Percentiles rank a stretch among this genome's conserved stretches.
These are phyloP conservation scores for Cecidostiba fungosa DNA, from an alignment of 2,888 invertebrate genomes.

Conservation along the genomic window DNA sequence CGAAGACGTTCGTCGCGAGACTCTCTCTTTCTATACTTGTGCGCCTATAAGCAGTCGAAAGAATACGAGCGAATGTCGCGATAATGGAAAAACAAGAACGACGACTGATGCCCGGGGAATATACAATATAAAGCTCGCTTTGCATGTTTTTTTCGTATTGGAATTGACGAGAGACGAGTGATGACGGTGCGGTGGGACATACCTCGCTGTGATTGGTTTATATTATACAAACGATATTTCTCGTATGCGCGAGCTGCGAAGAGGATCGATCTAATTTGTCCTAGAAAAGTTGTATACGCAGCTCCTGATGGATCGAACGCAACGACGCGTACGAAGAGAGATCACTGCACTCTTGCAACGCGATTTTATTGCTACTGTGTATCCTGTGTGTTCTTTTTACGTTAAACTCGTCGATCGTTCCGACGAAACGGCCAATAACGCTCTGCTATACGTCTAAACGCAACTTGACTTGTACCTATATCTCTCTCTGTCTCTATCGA, in stretches of 20 bases:
- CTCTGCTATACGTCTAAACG: too few relatives aligned
- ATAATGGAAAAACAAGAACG: conserved; percentile 38
- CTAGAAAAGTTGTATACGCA: conserved; percentile 23
- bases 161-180: too few relatives aligned
- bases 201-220: too few relatives aligned
- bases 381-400: too few relatives aligned
- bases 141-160: neutral
- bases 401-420: too few relatives aligned
- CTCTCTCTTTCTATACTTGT: neutral
- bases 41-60: neutral
- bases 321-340: neutral
- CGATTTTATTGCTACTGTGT: too few relatives aligned
- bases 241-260: neutral
- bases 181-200: too few relatives aligned
- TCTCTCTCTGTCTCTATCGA: too few relatives aligned
- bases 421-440: too few relatives aligned
- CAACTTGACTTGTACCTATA: too few relatives aligned
- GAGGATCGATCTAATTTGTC: conserved; percentile 57
- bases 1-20: conserved; percentile 51
- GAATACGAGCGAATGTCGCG: conserved; percentile 22
- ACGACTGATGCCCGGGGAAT: too few relatives aligned
- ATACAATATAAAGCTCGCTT: neutral
- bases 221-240: too few relatives aligned
- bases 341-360: neutral
- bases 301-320: conserved; percentile 28